These are phyloP conservation scores for Laspeyria flexula DNA, from an alignment of 2,888 invertebrate genomes.

Conservation along the genomic window DNA sequence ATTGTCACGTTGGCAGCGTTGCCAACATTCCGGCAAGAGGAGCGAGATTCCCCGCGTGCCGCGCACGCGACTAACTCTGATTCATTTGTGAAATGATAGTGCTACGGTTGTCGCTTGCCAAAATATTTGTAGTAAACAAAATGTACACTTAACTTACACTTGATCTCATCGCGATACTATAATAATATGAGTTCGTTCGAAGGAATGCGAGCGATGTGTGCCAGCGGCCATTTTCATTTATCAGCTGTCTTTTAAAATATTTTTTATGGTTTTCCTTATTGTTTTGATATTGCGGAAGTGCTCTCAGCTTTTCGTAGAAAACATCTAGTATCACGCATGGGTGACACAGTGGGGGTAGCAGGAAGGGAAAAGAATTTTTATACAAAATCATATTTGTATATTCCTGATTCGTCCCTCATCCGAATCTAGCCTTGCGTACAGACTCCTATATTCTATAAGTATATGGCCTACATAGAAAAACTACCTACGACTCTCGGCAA, in stretches of 20 bases:
- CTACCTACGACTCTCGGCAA: no score
- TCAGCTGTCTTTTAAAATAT: background rate
- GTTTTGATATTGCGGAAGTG: slow-evolving; percentile 1
- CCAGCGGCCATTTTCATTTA: slow-evolving; percentile 4
- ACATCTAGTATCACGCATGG: no score
- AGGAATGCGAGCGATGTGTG: slow-evolving; percentile 30
- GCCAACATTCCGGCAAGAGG: slow-evolving; percentile 47
- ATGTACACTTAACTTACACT: slow-evolving; percentile 30
- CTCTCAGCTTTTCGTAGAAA: background rate
- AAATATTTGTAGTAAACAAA: slow-evolving; percentile 53
- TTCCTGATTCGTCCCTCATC: no score
- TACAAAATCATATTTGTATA: no score
- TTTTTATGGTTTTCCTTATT: slow-evolving; percentile 4
- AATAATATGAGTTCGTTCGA: slow-evolving; percentile 25
- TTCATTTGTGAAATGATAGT: slow-evolving; percentile 54
- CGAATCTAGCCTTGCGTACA: no score
- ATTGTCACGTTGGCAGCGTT: slow-evolving; percentile 48
- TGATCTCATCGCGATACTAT: slow-evolving; percentile 16
- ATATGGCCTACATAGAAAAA: no score
- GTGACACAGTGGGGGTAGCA: no score
- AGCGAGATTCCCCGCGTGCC: slow-evolving; percentile 44
- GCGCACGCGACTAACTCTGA: slow-evolving; percentile 46
- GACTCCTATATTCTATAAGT: no score
- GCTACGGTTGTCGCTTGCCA: slow-evolving; percentile 38
- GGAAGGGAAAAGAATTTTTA: no score